These are phyloP conservation scores for Pocota personata DNA, from an alignment of 2,888 invertebrate species.

Conservation along the genomic window DNA sequence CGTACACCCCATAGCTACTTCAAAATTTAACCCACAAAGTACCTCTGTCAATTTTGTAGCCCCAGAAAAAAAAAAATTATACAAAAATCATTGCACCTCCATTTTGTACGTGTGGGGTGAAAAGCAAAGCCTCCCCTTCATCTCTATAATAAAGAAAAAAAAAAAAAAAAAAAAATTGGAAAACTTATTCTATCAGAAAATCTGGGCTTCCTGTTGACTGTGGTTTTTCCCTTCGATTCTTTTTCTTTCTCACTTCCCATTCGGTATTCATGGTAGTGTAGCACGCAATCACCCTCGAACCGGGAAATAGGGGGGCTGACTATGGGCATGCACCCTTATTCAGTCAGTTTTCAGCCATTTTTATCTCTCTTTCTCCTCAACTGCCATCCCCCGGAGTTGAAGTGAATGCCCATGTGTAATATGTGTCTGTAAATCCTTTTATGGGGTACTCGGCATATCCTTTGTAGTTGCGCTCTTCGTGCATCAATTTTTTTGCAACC, in stretches of 20 bases:
- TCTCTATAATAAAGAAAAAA: neutral
- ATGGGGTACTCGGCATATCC: constrained; percentile 57
- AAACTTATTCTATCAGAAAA: constrained; percentile 69
- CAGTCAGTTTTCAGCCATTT: constrained; percentile 54
- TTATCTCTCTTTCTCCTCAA: neutral
- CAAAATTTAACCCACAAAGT: neutral
- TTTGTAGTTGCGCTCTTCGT: constrained; percentile 71
- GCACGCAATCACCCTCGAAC: constrained; percentile 66
- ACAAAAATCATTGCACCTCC: constrained; percentile 38
- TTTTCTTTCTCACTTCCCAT: constrained; percentile 40
- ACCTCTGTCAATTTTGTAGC: neutral
- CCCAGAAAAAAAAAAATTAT: neutral
- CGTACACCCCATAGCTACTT: neutral
- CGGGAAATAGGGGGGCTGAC: constrained; percentile 16
- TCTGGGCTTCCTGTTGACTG: constrained; percentile 65
- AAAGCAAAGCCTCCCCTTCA: neutral
- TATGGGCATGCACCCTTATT: constrained; percentile 33
- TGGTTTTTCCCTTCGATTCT: constrained; percentile 23
- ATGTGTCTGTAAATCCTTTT: constrained; percentile 70
- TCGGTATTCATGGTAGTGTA: constrained; percentile 42
- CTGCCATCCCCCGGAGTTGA: neutral
- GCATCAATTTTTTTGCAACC: constrained; percentile 56
- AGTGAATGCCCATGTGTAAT: constrained; percentile 67
- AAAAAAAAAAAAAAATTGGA: constrained; percentile 7
- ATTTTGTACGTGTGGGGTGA: constrained; percentile 38